Percentiles rank a stretch among this genome's conserved stretches.
Conservation (phyloP, 2,113 vertebrate genomes). For the Callipepla squamata region DNA sequence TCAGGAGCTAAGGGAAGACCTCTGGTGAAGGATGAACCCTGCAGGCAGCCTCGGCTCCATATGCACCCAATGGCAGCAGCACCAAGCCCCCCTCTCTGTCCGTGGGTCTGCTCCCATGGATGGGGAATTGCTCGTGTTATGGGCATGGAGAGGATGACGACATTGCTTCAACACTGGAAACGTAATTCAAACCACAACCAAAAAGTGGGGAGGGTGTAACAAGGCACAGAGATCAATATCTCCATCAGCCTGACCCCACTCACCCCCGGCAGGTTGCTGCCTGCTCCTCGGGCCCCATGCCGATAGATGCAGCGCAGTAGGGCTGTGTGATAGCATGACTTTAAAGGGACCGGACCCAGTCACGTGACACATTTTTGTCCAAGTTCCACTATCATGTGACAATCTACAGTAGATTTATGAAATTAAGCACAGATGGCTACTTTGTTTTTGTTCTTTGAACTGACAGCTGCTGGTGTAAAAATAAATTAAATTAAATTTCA, state of each 20-base stretch:
- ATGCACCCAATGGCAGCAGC: neutral
- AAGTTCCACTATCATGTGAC: conserved; percentile 79
- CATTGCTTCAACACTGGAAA: neutral
- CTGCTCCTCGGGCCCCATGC: conserved; percentile 10
- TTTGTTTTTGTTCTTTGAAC: conserved; percentile 88
- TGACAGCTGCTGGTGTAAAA: conserved; percentile 88
- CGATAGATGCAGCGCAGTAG: conserved; percentile 40
- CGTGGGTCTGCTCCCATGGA: neutral
- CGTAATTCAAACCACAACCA: neutral
- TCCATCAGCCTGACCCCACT: conserved; percentile 22
- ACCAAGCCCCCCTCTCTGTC: neutral
- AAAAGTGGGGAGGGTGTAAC: neutral
- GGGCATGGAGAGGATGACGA: neutral
- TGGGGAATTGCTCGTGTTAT: neutral
- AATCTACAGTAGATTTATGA: conserved; percentile 80
- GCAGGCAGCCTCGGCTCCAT: neutral
- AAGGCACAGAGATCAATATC: neutral
- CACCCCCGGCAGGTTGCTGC: neutral
- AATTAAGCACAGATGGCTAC: conserved; percentile 87
- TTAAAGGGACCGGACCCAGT: conserved; percentile 61
- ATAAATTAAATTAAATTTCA: conserved; percentile 88
- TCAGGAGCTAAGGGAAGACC: neutral
- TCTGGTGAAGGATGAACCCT: neutral
- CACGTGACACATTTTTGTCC: conserved; percentile 78
- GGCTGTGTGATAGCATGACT: conserved; percentile 57